Conservation (phyloP, 2,797 vertebrate species). For the Pteropus rufus region DNA sequence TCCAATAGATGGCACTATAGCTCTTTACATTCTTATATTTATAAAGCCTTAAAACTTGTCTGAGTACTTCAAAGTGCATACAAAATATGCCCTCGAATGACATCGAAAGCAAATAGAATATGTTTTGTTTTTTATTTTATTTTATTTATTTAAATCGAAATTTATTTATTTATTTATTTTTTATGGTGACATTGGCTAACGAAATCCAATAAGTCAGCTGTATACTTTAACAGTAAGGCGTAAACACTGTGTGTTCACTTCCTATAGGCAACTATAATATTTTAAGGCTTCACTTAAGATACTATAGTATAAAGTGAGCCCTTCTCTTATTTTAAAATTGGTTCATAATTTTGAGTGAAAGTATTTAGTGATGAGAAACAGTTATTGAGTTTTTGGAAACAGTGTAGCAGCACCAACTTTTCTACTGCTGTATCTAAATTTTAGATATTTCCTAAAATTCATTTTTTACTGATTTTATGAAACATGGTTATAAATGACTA, state of each 20-base stretch:
- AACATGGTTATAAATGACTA: background rate
- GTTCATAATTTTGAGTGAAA: conserved; percentile 35
- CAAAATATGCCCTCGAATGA: conserved; percentile 24
- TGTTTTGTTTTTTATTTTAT: background rate
- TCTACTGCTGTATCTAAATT: background rate
- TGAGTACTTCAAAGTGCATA: background rate
- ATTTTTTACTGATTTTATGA: background rate
- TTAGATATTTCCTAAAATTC: background rate
- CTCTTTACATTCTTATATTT: background rate
- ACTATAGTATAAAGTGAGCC: background rate
- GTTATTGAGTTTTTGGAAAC: background rate
- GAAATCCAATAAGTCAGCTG: too few species aligned
- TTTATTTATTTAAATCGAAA: too few species aligned
- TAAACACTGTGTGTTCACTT: too few species aligned
- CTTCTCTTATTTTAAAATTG: conserved; percentile 19
- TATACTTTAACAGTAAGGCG: too few species aligned
- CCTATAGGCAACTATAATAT: background rate
- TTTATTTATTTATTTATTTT: too few species aligned
- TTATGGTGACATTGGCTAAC: too few species aligned
- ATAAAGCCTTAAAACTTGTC: background rate
- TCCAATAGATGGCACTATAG: conserved; percentile 77
- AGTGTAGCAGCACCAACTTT: background rate
- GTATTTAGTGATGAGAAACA: background rate
- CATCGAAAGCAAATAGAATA: conserved; percentile 4
- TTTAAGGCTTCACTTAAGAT: background rate